Evolutionary conservation across 2,888 invertebrate genomes (phyloP), one percentile per base, ranked within the genome.

Genomic region (Sarcophaga variegata): DNA sequence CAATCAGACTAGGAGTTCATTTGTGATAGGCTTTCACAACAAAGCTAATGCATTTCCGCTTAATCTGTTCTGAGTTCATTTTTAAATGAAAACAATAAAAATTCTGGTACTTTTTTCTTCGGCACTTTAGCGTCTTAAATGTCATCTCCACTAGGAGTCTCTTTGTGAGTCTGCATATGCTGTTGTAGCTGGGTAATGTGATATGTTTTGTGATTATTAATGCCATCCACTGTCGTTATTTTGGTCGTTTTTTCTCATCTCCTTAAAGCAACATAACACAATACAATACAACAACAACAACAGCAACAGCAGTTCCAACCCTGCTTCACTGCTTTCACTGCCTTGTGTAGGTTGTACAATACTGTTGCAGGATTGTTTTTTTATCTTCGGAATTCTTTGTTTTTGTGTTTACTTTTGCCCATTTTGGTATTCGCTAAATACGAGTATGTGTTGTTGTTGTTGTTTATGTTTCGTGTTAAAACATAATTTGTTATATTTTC

Each of bases 401-500:
- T 37, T 37, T 1, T 37, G 6, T 8, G 6, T 37, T 4, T 5
- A 0, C 5, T 37, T 37, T 37, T 37, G 8, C 37, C 37, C 47
- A 14, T 77, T 69, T 63, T 72, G 62, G 54, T 69, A 25, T 71
- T 25, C 47, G 69, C 72, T 77, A 59, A 84, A 79, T 80, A 69
- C 37, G 37, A 37, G 37, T 37, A 37, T 37, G 8, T 37, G 0
- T 37, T 37, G 8, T 75, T 85, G 78, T 47, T 72, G 78, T 75
- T 85, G 74, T 86, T 87, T 79, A 79, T 71, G 84, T 84, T 87
- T 87, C 87, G 87, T 87, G 87, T 82, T 87, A 82, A 87, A 87
- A 76, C 87, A 84, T 87, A 87, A 87, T 87, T 87, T 87, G 84
- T 87, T 87, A 87, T 87, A 49, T 59, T 71, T 76, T 75, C 17